Evolutionary conservation across 1,140 invertebrate genomes (phyloP).

Genomic region (Cotesia typhae): DNA sequence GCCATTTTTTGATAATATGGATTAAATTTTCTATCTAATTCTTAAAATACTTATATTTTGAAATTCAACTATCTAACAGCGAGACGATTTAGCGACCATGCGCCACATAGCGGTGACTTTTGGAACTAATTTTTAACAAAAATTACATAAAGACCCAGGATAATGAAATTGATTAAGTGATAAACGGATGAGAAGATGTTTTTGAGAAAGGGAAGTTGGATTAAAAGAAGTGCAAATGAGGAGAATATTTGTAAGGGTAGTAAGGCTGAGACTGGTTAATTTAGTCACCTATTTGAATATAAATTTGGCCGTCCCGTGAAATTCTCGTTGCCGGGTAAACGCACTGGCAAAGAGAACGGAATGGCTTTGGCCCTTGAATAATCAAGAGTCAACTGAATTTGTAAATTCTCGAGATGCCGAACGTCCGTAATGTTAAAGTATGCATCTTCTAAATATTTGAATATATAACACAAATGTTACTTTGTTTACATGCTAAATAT

Average conservation of each 20-base stretch:
- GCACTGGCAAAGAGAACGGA: constrained; percentile 16
- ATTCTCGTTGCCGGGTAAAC: constrained; percentile 3
- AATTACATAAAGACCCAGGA: no score
- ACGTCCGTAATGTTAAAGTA: constrained; percentile 37
- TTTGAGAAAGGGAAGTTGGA: background rate
- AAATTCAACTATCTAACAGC: no score
- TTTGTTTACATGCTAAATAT: no score
- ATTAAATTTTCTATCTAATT: no score
- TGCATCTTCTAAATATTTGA: background rate
- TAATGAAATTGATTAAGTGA: no score
- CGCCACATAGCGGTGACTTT: no score
- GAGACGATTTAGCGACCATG: no score
- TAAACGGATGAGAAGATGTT: no score
- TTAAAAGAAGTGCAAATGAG: constrained; percentile 26
- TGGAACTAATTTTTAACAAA: no score
- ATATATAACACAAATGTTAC: constrained; percentile 7
- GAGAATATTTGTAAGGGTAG: constrained; percentile 33
- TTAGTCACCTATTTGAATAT: constrained; percentile 49
- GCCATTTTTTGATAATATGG: background rate
- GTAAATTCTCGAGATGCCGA: constrained; percentile 29
- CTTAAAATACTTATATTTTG: no score
- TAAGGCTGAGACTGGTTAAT: constrained; percentile 42
- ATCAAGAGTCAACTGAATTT: constrained; percentile 7
- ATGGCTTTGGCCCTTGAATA: constrained; percentile 35
- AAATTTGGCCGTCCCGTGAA: constrained; percentile 43